Conservation (phyloP, 2,888 invertebrate species). For the Thymelicus lineola region DNA sequence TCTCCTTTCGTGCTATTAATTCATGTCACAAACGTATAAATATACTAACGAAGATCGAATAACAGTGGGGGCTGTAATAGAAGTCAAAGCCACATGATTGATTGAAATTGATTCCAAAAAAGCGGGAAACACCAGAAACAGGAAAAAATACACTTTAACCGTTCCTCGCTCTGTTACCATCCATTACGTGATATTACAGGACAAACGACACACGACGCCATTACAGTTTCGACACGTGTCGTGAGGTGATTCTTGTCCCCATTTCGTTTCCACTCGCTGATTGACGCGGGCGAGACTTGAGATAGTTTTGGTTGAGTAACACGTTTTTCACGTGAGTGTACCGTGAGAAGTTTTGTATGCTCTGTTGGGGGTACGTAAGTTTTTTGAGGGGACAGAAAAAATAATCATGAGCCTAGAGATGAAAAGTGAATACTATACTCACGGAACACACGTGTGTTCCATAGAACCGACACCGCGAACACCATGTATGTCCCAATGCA, state of each 20-base stretch:
- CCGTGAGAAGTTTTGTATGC: not conserved
- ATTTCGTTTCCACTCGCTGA: not conserved
- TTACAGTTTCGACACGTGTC: constrained; percentile 19
- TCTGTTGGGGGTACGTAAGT: not conserved
- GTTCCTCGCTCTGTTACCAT: not conserved
- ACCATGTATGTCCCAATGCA: too few species aligned
- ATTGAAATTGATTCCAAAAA: not conserved
- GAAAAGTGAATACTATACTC: too few species aligned
- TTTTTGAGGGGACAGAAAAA: not conserved
- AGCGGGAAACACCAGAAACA: not conserved
- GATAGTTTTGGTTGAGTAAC: constrained; percentile 6
- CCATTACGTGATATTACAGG: constrained; percentile 19
- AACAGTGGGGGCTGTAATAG: too few species aligned
- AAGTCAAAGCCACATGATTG: not conserved
- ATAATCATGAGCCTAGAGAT: not conserved
- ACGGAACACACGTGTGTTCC: too few species aligned
- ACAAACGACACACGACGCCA: constrained; percentile 10
- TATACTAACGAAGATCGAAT: too few species aligned
- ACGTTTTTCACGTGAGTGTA: not conserved
- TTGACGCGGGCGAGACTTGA: not conserved
- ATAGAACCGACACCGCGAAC: too few species aligned
- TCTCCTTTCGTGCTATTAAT: too few species aligned
- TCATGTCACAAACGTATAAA: too few species aligned
- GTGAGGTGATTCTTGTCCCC: constrained; percentile 10
- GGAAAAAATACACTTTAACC: constrained; percentile 4